Evolutionary conservation across 2,888 invertebrate genomes (phyloP).

Genomic region (Drosophila atripex): DNA sequence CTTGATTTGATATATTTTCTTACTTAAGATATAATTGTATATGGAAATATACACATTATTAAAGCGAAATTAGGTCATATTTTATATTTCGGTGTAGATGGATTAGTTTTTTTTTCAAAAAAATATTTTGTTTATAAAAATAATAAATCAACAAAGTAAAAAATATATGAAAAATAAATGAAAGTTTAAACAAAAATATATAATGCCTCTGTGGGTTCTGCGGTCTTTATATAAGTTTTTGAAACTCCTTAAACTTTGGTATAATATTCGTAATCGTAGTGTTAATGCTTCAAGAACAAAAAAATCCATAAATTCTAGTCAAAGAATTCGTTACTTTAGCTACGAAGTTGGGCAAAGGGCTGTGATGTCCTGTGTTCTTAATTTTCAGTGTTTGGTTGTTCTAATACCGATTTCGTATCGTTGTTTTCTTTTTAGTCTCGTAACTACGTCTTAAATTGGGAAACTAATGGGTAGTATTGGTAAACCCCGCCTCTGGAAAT

Average conservation of each 20-base stretch:
- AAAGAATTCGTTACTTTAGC: conserved; percentile 1
- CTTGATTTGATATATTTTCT: conserved; percentile 26
- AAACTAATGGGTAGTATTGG: conserved; percentile 1
- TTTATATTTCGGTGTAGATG: conserved; percentile 1
- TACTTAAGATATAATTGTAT: conserved; percentile 26
- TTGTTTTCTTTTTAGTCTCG: conserved; percentile 13
- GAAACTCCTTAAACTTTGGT: conserved; percentile 66
- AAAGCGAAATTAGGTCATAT: conserved; percentile 15
- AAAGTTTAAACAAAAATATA: conserved; percentile 8
- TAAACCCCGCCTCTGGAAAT: neutral
- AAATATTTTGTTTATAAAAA: neutral
- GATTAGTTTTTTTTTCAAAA: neutral
- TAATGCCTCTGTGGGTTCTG: conserved; percentile 48
- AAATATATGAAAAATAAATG: conserved; percentile 1
- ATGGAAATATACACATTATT: conserved; percentile 25
- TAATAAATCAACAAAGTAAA: neutral
- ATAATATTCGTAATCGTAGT: conserved; percentile 41
- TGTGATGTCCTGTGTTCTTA: conserved; percentile 2
- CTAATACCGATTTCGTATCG: conserved; percentile 9
- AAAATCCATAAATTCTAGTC: conserved; percentile 24
- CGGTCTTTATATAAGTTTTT: conserved; percentile 36
- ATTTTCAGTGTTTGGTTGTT: conserved; percentile 1
- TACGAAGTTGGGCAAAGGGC: conserved; percentile 4
- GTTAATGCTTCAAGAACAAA: conserved; percentile 7
- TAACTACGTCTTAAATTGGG: conserved; percentile 1